These are phyloP conservation scores for Nettapus auritus DNA, from an alignment of 2,113 vertebrate species.

Conservation along the genomic window DNA sequence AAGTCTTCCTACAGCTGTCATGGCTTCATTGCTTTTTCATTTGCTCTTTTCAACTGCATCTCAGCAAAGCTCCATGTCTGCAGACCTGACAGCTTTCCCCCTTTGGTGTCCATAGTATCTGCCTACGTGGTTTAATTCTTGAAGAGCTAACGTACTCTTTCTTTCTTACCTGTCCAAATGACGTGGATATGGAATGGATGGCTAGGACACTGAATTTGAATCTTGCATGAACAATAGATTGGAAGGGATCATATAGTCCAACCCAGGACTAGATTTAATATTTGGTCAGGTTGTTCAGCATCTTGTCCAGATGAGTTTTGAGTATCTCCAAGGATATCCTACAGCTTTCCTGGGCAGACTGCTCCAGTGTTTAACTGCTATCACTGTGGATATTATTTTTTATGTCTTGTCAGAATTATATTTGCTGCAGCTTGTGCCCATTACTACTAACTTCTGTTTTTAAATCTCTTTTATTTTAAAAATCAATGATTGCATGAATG, in stretches of 20 bases:
- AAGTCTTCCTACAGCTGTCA: not conserved
- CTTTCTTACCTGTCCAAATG: not conserved
- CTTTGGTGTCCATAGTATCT: not conserved
- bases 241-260: not conserved
- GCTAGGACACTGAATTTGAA: not conserved
- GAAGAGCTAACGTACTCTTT: not conserved
- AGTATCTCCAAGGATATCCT: not conserved
- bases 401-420: not conserved
- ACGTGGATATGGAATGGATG: not conserved
- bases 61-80: not conserved
- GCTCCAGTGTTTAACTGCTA: not conserved
- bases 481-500: not conserved
- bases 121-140: not conserved
- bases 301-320: not conserved
- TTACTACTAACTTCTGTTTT: not conserved
- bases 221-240: not conserved
- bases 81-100: not conserved
- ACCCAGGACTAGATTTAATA: not conserved
- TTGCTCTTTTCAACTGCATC: not conserved
- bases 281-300: not conserved
- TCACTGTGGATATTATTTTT: not conserved
- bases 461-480: not conserved
- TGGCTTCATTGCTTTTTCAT: not conserved
- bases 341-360: not conserved
- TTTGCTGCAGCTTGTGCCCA: not conserved